These are phyloP conservation scores for Spea hammondii DNA, from an alignment of 2,797 vertebrate genomes.

Conservation along the genomic window DNA sequence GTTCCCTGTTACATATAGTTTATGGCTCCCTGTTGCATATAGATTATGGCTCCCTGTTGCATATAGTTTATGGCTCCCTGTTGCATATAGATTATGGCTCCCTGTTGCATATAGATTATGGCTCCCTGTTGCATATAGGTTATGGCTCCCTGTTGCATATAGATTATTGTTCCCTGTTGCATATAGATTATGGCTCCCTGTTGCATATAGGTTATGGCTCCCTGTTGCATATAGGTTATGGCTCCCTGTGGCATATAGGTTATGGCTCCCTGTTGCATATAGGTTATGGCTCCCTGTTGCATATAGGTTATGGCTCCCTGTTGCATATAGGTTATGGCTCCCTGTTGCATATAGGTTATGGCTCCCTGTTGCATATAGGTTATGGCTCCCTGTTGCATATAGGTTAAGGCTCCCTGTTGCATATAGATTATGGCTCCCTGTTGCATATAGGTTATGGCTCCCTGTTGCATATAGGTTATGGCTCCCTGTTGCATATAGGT, in stretches of 20 bases:
- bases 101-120: too few species aligned
- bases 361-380: conserved; percentile 38
- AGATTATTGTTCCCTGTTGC: conserved; percentile 34
- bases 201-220: conserved; percentile 35
- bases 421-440: too few species aligned
- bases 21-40: conserved; percentile 40
- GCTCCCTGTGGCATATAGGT: not conserved
- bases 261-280: conserved; percentile 2
- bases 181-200: conserved; percentile 45
- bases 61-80: conserved; percentile 36
- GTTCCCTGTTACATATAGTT: conserved; percentile 37
- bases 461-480: conserved; percentile 42
- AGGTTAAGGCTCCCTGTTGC: conserved; percentile 24
- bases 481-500: conserved; percentile 39
- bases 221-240: conserved; percentile 45
- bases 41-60: conserved; percentile 42
- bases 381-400: conserved; percentile 40
- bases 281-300: conserved; percentile 37
- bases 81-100: conserved; percentile 45
- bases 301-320: conserved; percentile 43
- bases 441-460: conserved; percentile 35
- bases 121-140: conserved; percentile 36
- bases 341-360: conserved; percentile 45
- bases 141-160: conserved; percentile 40
- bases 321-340: conserved; percentile 34